phyloP scores from a whole-genome alignment of 2,797 vertebrate genomes.

The Sebastes baramenuke region DNA sequence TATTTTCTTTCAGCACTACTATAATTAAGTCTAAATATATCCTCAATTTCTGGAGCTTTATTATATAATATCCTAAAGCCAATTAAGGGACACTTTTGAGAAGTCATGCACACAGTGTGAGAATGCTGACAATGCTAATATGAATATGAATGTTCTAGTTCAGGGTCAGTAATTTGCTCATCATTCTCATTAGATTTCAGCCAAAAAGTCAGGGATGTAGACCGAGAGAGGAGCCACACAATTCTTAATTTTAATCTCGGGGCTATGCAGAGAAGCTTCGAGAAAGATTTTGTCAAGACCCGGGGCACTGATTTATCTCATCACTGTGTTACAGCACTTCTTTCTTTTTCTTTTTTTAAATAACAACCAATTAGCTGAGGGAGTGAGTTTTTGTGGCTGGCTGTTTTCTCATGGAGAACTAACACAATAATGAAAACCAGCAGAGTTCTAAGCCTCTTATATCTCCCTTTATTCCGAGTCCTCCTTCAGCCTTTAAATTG shows the following conservation, averaged over 20 bases:
- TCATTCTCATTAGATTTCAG: neutral
- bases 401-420: conserved; percentile 46
- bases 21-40: neutral
- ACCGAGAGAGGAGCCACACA: neutral
- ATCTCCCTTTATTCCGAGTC: conserved; percentile 21
- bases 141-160: neutral
- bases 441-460: conserved; percentile 42
- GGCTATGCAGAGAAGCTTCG: neutral
- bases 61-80: neutral
- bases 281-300: neutral
- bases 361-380: conserved; percentile 23
- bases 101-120: neutral
- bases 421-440: conserved; percentile 51
- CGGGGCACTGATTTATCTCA: neutral
- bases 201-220: neutral
- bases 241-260: neutral
- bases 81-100: neutral
- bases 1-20: neutral
- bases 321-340: neutral
- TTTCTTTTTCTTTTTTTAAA: neutral
- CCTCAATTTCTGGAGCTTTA: neutral
- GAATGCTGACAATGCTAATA: neutral
- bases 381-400: neutral
- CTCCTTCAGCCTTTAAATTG: conserved; percentile 51
- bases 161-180: neutral